Evolutionary conservation across 2,888 invertebrate genomes (phyloP).

Genomic region (Leptinotarsa tumamoca): DNA sequence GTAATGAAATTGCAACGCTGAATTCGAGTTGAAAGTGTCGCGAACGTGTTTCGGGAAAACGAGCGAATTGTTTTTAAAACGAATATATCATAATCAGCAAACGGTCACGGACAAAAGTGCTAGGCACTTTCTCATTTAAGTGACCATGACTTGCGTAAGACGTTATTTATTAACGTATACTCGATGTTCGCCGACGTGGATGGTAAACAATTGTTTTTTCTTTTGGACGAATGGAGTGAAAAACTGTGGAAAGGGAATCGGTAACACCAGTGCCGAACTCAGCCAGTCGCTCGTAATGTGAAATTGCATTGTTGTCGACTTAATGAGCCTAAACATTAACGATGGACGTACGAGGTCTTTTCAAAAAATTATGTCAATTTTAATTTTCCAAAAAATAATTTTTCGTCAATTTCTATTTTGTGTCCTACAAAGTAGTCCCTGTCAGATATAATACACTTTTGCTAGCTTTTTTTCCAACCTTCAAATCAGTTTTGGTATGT

Average conservation of each 20-base stretch:
- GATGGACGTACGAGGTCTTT: too few species aligned
- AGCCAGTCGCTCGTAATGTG: background rate
- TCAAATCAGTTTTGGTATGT: too few species aligned
- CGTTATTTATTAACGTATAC: background rate
- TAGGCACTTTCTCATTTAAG: background rate
- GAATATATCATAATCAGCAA: constrained; percentile 5
- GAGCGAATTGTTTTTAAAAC: background rate
- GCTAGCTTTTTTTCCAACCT: too few species aligned
- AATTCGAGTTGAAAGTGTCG: background rate
- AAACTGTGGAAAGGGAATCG: background rate
- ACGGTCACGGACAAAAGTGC: constrained; percentile 10
- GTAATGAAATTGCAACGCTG: background rate
- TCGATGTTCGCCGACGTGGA: background rate
- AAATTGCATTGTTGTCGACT: too few species aligned
- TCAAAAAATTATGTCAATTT: too few species aligned
- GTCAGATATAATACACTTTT: too few species aligned
- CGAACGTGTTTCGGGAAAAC: background rate
- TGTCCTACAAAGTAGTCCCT: too few species aligned
- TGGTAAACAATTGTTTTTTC: background rate
- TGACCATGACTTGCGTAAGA: constrained; percentile 1
- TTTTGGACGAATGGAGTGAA: background rate
- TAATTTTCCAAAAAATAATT: too few species aligned
- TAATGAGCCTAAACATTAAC: too few species aligned
- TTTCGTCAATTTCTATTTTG: too few species aligned
- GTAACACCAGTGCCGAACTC: background rate